Evolutionary conservation across 1,140 invertebrate species (phyloP).

Genomic region (Leptopilina clavipes): DNA sequence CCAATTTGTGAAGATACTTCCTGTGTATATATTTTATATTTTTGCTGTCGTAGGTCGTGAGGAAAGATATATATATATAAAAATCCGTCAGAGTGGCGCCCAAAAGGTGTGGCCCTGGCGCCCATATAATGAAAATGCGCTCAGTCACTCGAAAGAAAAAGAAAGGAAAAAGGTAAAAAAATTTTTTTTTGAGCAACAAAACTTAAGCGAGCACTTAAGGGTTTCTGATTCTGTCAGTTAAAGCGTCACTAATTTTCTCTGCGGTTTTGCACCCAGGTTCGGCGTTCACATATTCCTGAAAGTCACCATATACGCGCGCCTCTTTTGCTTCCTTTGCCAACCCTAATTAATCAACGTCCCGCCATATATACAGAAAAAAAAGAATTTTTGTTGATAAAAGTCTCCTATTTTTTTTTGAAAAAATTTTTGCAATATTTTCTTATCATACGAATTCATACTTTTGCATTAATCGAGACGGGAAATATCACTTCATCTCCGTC

Average conservation of each 20-base stretch:
- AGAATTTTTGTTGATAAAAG: too few species aligned
- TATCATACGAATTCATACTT: too few species aligned
- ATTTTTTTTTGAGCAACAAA: constrained; percentile 53
- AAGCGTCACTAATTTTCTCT: constrained; percentile 64
- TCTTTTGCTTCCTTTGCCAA: too few species aligned
- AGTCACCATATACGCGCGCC: constrained; percentile 50
- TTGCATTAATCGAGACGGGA: too few species aligned
- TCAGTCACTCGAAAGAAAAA: constrained; percentile 49
- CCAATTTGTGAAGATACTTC: constrained; percentile 17
- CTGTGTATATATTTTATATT: too few species aligned
- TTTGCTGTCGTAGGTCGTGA: constrained; percentile 43
- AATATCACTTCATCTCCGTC: too few species aligned
- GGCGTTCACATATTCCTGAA: neutral
- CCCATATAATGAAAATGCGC: constrained; percentile 53
- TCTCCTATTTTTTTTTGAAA: too few species aligned
- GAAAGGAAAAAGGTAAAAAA: too few species aligned
- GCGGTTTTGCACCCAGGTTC: constrained; percentile 46
- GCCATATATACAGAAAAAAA: neutral
- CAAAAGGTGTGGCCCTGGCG: constrained; percentile 64
- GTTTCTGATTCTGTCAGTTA: constrained; percentile 52
- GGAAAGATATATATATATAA: constrained; percentile 44
- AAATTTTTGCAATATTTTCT: too few species aligned
- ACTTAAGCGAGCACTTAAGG: constrained; percentile 64
- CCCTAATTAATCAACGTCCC: constrained; percentile 42
- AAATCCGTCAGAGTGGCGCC: constrained; percentile 64